Base-by-base conservation (phyloP, 2,113 vertebrate genomes). In the Spheniscus mendiculus region DNA sequence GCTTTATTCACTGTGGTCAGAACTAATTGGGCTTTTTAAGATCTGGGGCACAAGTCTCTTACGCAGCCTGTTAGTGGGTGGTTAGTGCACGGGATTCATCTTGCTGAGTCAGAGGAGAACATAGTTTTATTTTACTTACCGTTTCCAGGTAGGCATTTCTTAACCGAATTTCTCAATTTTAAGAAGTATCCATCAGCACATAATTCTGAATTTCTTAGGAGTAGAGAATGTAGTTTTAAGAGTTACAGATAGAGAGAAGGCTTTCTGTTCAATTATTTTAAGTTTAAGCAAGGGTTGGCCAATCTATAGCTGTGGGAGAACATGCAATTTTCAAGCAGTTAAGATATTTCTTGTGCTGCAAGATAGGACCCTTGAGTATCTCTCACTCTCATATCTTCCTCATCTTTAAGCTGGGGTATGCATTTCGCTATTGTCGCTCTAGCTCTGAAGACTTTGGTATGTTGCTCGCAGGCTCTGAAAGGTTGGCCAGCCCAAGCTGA, bases 11-110 rank as follows among this genome's bases (percentile, higher is more conserved):
- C 21, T 11, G 49, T 11, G 49, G 13, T 89, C 34, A 67, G 61
- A 79, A 84, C 47, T 84, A 84, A 74, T 25, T 38, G 32, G 23
- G 7, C 65, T 77, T 72, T 93, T 63, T 61, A 63, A 81, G 88
- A 82, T 94, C 55, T 32, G 56, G 47, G 52, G 9, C 72, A 49
- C 61, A 40, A 34, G 17, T 65, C 49, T 90, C 27, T 85, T 69
- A 11, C 25, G 6, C 59, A 83, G 79, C 19, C 45, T 86, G 34
- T 56, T 72, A 38, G n/a, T 71, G 55, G 34, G 49, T 66, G 44
- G 53, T 83, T 81, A 53, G 25, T 40, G 15, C 4, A 1, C 0
- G 0, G 27, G 23, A 74, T 85, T 16, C 55, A 8, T 74, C 5
- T 29, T 45, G 42, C 32, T 34, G 36, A 83, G 14, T 77, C 13